Percentiles rank a stretch among this genome's conserved stretches.
Conservation (phyloP, 1,140 invertebrate genomes). For the Drosophila triauraria region DNA sequence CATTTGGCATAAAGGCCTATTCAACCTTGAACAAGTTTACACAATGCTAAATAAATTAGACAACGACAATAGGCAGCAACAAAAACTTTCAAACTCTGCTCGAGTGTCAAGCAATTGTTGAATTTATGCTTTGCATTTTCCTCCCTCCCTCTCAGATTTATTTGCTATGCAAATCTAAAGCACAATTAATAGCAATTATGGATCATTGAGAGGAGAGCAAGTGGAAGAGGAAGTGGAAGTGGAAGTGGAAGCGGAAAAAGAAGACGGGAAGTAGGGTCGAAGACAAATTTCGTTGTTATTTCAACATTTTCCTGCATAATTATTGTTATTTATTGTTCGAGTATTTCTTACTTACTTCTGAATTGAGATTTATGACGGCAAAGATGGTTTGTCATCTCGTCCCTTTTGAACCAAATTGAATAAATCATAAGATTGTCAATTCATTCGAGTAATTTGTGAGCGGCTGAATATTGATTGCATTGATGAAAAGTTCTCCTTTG, state of each 20-base stretch:
- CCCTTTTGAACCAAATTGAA: slow-evolving; percentile 22
- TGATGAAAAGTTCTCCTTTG: slow-evolving; percentile 14
- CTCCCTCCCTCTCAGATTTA: slow-evolving; percentile 14
- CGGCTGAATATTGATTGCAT: slow-evolving; percentile 28
- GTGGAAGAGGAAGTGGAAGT: too few relatives aligned
- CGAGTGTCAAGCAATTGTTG: slow-evolving; percentile 48
- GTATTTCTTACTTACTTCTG: slow-evolving; percentile 44
- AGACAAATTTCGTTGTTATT: slow-evolving; percentile 33
- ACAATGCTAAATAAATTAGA: slow-evolving; percentile 57
- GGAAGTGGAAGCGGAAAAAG: neutral
- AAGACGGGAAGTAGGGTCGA: neutral
- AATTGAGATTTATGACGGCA: slow-evolving; percentile 44
- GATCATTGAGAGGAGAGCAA: slow-evolving; percentile 27
- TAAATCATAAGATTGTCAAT: slow-evolving; percentile 41
- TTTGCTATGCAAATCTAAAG: slow-evolving; percentile 43
- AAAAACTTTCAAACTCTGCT: slow-evolving; percentile 47
- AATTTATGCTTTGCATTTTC: slow-evolving; percentile 49
- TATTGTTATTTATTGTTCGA: slow-evolving; percentile 50
- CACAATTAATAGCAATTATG: slow-evolving; percentile 56
- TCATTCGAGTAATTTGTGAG: slow-evolving; percentile 32
- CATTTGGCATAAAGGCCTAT: slow-evolving; percentile 37
- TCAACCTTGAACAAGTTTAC: slow-evolving; percentile 56
- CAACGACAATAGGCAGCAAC: slow-evolving; percentile 16
- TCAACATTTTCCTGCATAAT: slow-evolving; percentile 48
- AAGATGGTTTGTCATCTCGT: slow-evolving; percentile 35